Evolutionary conservation across 35 echinoderm and acorn worm species (phyloP).

Genomic region (Heliocidaris erythrogramma): DNA sequence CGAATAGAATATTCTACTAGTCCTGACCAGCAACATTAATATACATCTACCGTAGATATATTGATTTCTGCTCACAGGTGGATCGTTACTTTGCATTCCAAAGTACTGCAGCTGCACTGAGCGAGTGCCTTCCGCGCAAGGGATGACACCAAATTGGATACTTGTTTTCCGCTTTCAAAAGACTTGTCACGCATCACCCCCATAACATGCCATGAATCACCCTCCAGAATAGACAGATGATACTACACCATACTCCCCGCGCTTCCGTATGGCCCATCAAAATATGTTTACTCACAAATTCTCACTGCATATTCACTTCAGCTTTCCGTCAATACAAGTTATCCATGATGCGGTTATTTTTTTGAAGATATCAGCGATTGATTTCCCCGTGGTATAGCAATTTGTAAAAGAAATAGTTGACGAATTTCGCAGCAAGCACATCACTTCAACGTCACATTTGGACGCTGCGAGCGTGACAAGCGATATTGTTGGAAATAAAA

Average conservation of each 20-base stretch:
- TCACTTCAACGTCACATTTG: not conserved
- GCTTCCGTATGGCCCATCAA: not conserved
- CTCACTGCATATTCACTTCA: not conserved
- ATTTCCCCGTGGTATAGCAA: not conserved
- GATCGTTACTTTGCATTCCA: not conserved
- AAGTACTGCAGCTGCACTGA: not conserved
- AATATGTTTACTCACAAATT: not conserved
- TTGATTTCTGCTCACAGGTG: not conserved
- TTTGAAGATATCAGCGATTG: not conserved
- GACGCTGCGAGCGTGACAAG: not conserved
- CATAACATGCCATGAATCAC: not conserved
- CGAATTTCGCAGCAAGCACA: not conserved
- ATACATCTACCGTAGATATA: not conserved
- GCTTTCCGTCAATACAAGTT: not conserved
- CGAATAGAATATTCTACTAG: not conserved
- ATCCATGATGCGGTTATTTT: constrained; percentile 11
- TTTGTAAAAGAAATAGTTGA: not conserved
- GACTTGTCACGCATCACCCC: not conserved
- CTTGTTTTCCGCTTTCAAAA: not conserved
- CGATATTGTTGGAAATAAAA: constrained; percentile 5
- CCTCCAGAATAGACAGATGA: not conserved
- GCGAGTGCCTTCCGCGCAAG: not conserved
- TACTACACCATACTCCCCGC: not conserved
- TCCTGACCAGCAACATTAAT: not conserved
- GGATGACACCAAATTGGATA: not conserved